These are phyloP conservation scores for Ochropleura leucogaster DNA, from an alignment of 2,888 invertebrate species.

Conservation along the genomic window DNA sequence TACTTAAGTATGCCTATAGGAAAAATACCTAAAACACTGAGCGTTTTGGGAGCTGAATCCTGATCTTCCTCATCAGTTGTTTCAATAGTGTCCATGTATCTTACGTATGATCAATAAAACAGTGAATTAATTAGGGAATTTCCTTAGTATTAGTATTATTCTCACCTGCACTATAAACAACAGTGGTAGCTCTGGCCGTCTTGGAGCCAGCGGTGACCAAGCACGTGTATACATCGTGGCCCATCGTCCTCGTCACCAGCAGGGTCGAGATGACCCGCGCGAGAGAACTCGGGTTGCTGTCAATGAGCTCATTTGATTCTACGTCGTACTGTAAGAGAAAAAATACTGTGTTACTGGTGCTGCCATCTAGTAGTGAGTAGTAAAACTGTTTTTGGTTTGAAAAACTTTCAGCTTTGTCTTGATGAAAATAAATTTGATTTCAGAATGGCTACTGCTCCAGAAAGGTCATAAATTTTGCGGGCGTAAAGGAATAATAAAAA, in stretches of 20 bases:
- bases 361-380: slow-evolving; percentile 36
- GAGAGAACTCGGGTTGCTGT: slow-evolving; percentile 89
- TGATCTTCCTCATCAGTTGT: neutral
- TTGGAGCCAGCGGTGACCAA: slow-evolving; percentile 92
- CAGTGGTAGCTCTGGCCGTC: slow-evolving; percentile 90
- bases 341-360: neutral
- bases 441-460: neutral
- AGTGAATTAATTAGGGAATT: neutral
- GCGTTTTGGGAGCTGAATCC: no score
- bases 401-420: neutral
- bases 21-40: neutral
- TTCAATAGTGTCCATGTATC: neutral
- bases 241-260: slow-evolving; percentile 92
- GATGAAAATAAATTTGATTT: neutral
- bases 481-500: no score
- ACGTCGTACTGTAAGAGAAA: slow-evolving; percentile 89
- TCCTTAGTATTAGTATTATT: neutral
- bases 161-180: slow-evolving; percentile 88
- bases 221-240: slow-evolving; percentile 94
- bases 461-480: neutral
- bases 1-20: neutral
- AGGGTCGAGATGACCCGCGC: slow-evolving; percentile 93
- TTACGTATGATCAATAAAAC: neutral
- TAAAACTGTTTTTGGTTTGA: neutral
- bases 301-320: slow-evolving; percentile 91